Percentiles rank a stretch among this genome's conserved stretches.
These are phyloP conservation scores for Empidonax traillii DNA, from an alignment of 2,113 vertebrate species.

Conservation along the genomic window DNA sequence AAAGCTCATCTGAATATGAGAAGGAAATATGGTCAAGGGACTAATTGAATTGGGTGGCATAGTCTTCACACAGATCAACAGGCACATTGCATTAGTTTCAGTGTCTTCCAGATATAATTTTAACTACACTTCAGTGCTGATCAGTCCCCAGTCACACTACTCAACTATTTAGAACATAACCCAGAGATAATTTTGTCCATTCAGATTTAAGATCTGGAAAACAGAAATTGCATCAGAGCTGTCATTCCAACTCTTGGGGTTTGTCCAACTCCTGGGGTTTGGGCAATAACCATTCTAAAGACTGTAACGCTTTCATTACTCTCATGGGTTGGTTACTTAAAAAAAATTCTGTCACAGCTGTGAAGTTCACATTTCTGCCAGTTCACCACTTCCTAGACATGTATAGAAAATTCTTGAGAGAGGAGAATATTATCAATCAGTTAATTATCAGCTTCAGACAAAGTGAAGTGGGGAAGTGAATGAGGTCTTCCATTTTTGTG, in stretches of 20 bases:
- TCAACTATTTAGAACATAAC: not conserved
- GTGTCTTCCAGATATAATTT: not conserved
- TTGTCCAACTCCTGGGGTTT: not conserved
- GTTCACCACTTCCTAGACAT: not conserved
- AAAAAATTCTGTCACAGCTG: not conserved
- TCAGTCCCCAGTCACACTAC: not conserved
- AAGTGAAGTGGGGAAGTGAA: not conserved
- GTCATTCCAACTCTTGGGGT: not conserved
- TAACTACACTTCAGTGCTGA: not conserved
- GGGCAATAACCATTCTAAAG: not conserved
- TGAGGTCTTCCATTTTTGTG: not conserved
- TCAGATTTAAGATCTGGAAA: not conserved
- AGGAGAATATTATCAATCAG: not conserved
- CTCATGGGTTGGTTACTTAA: not conserved
- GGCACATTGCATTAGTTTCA: not conserved
- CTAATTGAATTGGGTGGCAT: not conserved
- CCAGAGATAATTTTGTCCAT: not conserved
- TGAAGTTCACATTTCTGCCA: not conserved
- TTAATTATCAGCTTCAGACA: not conserved
- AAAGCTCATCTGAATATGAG: not conserved
- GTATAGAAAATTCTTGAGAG: not conserved
- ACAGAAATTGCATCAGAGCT: not conserved
- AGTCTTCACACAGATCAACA: not conserved
- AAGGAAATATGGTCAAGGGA: not conserved
- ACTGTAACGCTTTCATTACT: not conserved